Base-by-base conservation (phyloP, 2,113 vertebrate genomes). In the Oophaga pumilio region DNA sequence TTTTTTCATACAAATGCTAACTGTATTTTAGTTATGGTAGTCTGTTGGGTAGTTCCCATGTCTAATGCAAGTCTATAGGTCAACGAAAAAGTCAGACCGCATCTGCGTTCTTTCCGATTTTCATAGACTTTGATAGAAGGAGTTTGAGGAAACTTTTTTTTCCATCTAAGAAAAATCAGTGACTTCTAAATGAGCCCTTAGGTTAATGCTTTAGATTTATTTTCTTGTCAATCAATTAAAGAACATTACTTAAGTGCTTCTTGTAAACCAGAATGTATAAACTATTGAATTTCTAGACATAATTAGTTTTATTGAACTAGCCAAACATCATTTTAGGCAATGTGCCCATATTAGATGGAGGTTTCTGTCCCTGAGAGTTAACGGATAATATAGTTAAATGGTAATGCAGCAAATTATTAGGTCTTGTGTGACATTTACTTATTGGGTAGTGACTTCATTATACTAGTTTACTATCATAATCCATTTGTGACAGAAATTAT, bases 281-380 rank as follows among this genome's bases (percentile, higher is more conserved):
- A 76, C 33, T 50, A 76, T 76, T 43, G 18, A 52, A 43, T 76
- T 76, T 76, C 50, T 76, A 76, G 73, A 76, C 73, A 76, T 22
- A 76, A 76, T 76, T 76, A 76, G 73, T 43, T 76, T 76, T 76
- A 76, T 76, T 76, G 73, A 76, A 76, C 15, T n/a, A 76, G 43
- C 73, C 52, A 76, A 50, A 76, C 73, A n/a, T 22, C 43, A 76
- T 50, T 12, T 52, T 76, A 76, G 73, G 73, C 73, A 76, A 50
- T 11, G 33, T 22, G 73, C 73, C 73, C 73, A 76, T 22, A 17
- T 76, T 76, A 50, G 18, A 76, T 76, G 73, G 18, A 76, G 52
- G 33, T 22, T 76, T 11, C 18, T 76, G 11, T 76, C 33, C 17
- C 28, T 10, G 43, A 20, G 43, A 76, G 2, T 52, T 18, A 50